These are phyloP conservation scores for Pica pica DNA, from an alignment of 2,113 vertebrate genomes.

Conservation along the genomic window DNA sequence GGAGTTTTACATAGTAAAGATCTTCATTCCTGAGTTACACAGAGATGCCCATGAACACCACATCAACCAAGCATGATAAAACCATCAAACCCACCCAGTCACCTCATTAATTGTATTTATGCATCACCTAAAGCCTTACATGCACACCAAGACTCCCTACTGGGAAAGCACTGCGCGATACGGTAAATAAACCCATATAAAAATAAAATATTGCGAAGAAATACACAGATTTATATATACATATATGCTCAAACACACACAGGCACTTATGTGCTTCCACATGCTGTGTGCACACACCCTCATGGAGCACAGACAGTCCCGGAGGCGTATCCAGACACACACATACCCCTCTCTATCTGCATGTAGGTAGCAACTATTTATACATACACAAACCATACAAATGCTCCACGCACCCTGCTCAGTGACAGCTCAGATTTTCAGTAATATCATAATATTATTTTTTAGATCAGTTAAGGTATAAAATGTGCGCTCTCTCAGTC, in stretches of 20 bases:
- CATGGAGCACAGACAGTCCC: neutral
- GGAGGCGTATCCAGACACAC: neutral
- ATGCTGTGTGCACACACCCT: neutral
- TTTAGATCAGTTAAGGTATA: slow-evolving; percentile 74
- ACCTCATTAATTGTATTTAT: neutral
- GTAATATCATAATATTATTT: slow-evolving; percentile 74
- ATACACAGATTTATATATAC: neutral
- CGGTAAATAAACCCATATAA: neutral
- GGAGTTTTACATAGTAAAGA: neutral
- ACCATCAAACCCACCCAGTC: neutral
- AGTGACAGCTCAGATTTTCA: slow-evolving; percentile 51
- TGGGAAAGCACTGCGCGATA: neutral
- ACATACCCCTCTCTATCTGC: neutral
- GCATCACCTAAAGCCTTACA: neutral
- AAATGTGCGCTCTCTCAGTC: slow-evolving; percentile 66
- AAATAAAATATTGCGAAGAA: neutral
- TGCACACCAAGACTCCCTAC: neutral
- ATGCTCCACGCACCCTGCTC: neutral
- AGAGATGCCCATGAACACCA: neutral
- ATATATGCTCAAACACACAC: neutral
- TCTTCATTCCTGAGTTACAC: neutral
- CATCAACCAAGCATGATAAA: neutral
- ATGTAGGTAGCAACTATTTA: neutral
- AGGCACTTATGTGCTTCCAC: neutral
- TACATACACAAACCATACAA: slow-evolving; percentile 13